Evolutionary conservation across 2,113 vertebrate species (phyloP).

Genomic region (Onychorhynchus coronatus): DNA sequence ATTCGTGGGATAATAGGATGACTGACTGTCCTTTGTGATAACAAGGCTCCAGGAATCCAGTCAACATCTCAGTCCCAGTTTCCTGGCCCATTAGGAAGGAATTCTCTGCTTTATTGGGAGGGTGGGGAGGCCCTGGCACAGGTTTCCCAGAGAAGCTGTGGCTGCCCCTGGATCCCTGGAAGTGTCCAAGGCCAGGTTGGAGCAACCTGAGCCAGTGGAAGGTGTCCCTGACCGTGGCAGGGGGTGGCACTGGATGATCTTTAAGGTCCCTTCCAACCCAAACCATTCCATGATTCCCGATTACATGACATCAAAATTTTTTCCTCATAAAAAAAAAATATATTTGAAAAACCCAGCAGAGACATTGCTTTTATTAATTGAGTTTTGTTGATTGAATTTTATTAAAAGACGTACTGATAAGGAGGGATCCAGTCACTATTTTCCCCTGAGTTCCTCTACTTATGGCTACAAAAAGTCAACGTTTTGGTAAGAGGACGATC

Average conservation of each 20-base stretch:
- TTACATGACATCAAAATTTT: not conserved
- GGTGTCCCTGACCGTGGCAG: not conserved
- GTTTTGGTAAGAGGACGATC: no score
- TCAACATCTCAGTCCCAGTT: not conserved
- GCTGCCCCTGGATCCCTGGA: not conserved
- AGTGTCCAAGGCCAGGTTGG: not conserved
- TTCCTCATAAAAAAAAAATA: not conserved
- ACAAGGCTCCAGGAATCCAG: not conserved
- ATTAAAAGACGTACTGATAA: not conserved
- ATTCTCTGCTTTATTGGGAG: not conserved
- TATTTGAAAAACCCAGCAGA: fast-evolving
- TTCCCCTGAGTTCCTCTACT: not conserved
- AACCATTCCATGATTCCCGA: not conserved
- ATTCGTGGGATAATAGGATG: not conserved
- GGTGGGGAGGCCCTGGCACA: not conserved
- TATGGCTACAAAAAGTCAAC: not conserved
- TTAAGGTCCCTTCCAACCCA: not conserved
- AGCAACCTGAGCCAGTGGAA: not conserved
- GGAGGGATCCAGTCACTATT: not conserved
- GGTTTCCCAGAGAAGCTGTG: not conserved
- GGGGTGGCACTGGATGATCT: not conserved
- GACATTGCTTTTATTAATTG: not conserved
- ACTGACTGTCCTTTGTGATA: not conserved
- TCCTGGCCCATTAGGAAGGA: not conserved
- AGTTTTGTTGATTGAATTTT: not conserved